Conservation (phyloP, 2,888 invertebrate genomes). For the Stenurella melanura region DNA sequence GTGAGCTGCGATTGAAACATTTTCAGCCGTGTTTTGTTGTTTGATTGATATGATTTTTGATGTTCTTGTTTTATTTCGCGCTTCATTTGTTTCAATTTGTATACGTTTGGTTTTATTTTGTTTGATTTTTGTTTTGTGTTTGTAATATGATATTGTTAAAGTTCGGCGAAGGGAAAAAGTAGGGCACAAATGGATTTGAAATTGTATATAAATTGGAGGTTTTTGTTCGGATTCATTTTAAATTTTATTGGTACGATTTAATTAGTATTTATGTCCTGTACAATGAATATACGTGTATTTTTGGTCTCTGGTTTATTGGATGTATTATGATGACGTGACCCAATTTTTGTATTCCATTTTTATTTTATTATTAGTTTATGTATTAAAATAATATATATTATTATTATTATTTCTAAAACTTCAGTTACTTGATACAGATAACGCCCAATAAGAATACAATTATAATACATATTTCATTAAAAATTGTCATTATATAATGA, state of each 20-base stretch:
- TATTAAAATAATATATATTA: too few species aligned
- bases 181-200: constrained; percentile 22
- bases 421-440: too few species aligned
- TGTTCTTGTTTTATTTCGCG: constrained; percentile 56
- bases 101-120: constrained; percentile 38
- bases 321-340: background rate
- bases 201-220: constrained; percentile 13
- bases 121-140: constrained; percentile 32
- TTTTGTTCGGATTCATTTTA: constrained; percentile 3
- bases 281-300: background rate
- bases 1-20: constrained; percentile 54
- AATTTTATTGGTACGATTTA: background rate
- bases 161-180: constrained; percentile 5
- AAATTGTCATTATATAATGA: too few species aligned
- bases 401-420: too few species aligned
- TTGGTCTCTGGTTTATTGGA: background rate
- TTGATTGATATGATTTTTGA: constrained; percentile 61
- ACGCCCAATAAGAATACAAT: too few species aligned
- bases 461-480: too few species aligned
- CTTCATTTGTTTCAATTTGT: constrained; percentile 58
- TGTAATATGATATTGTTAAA: constrained; percentile 16
- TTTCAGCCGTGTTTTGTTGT: constrained; percentile 55
- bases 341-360: background rate
- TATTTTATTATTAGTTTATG: too few species aligned
- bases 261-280: constrained; percentile 3